phyloP scores from a whole-genome alignment of 2,113 vertebrate species.

The Campylorhamphus procurvoides region DNA sequence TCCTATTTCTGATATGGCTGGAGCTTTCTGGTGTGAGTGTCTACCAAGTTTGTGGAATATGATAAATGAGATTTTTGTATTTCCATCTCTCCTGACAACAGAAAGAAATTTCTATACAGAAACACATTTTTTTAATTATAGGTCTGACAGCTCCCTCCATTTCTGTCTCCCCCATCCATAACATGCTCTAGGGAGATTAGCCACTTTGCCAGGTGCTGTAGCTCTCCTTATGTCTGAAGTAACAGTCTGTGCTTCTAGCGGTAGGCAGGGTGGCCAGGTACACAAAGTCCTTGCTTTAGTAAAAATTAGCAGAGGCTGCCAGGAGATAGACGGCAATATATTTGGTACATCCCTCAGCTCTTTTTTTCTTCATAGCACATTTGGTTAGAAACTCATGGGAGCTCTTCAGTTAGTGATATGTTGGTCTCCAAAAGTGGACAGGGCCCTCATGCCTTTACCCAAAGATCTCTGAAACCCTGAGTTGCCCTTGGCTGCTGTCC shows the following conservation, averaged over 20 bases:
- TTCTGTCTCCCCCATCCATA: neutral
- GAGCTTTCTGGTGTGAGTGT: neutral
- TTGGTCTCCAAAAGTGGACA: neutral
- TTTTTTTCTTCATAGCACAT: neutral
- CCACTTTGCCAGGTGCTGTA: neutral
- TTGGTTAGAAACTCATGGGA: neutral
- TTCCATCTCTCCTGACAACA: neutral
- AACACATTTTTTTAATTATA: slow-evolving; percentile 35
- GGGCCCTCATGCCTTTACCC: neutral
- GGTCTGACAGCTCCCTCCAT: slow-evolving; percentile 30
- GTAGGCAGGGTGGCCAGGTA: neutral
- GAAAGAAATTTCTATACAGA: slow-evolving; percentile 1
- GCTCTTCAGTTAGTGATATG: neutral
- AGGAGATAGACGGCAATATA: neutral
- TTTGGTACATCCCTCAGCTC: neutral
- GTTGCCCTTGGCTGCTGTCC: neutral
- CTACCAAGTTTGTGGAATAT: neutral
- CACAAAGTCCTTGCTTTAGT: neutral
- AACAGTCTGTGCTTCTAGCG: neutral
- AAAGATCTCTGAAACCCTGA: neutral
- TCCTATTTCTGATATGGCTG: neutral
- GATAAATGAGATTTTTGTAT: slow-evolving; percentile 41
- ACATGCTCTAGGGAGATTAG: neutral
- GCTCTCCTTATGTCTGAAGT: slow-evolving; percentile 24
- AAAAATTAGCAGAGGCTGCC: slow-evolving; percentile 24